Percentiles rank a stretch among this genome's conserved stretches.
phyloP scores from a whole-genome alignment of 2,888 invertebrate species.

The Silvanus unidentatus region DNA sequence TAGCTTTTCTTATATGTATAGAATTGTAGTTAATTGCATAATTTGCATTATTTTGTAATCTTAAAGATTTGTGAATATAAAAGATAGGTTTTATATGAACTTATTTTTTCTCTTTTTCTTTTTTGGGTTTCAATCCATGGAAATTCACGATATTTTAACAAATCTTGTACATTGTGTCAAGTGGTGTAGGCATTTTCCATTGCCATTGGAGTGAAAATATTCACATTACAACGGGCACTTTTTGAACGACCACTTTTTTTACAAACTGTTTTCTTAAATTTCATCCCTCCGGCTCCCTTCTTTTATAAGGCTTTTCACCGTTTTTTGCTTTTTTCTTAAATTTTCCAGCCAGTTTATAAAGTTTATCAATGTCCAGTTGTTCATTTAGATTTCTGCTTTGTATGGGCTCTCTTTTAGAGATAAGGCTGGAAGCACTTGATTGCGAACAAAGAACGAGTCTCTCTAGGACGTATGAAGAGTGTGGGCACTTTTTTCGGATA shows the following conservation, averaged over 20 bases:
- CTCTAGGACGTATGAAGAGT: too few species aligned
- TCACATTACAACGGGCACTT: slow-evolving; percentile 65
- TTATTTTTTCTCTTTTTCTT: slow-evolving; percentile 71
- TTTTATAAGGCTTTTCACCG: slow-evolving; percentile 32
- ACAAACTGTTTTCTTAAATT: slow-evolving; percentile 49
- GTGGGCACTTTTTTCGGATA: too few species aligned
- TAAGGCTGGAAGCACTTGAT: too few species aligned
- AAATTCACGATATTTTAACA: slow-evolving; percentile 79
- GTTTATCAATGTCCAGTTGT: too few species aligned
- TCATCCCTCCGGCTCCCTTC: slow-evolving; percentile 34
- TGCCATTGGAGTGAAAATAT: slow-evolving; percentile 81
- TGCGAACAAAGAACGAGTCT: too few species aligned
- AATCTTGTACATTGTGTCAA: slow-evolving; percentile 88
- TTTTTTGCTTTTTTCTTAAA: slow-evolving; percentile 49
- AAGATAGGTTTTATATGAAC: too few species aligned
- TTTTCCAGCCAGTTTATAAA: slow-evolving; percentile 50
- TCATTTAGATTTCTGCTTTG: too few species aligned
- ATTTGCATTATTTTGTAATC: too few species aligned
- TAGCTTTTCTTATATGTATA: too few species aligned
- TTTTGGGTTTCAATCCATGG: slow-evolving; percentile 83
- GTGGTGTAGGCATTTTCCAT: slow-evolving; percentile 93
- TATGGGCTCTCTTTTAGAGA: too few species aligned
- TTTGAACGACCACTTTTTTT: slow-evolving; percentile 54
- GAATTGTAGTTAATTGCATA: too few species aligned
- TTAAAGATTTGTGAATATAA: too few species aligned